Percentiles rank a stretch among this genome's conserved stretches.
Conservation (phyloP, 2,797 vertebrate species). For the Philypnodon macrostomus region DNA sequence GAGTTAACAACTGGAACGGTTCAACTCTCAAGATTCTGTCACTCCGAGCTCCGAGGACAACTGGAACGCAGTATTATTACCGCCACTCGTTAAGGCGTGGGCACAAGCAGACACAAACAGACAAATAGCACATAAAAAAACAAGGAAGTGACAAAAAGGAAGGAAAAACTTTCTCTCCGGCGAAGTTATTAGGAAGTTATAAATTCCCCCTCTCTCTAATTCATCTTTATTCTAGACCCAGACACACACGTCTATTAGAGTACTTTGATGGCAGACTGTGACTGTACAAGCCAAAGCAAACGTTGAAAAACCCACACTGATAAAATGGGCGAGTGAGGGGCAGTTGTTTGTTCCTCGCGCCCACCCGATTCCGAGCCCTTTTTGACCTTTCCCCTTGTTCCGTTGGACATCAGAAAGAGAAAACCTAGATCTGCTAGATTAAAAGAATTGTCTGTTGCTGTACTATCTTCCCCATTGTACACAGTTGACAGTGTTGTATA, state of each 20-base stretch:
- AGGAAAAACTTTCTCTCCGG: slow-evolving; percentile 36
- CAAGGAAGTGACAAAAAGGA: slow-evolving; percentile 6
- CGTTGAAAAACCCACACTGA: slow-evolving; percentile 55
- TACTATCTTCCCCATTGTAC: slow-evolving; percentile 51
- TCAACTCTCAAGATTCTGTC: too few relatives aligned
- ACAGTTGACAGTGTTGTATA: slow-evolving; percentile 17
- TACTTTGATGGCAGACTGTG: slow-evolving; percentile 57
- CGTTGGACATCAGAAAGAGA: slow-evolving; percentile 60
- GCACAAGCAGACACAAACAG: slow-evolving; percentile 12
- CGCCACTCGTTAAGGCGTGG: not conserved
- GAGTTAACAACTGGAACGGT: too few relatives aligned
- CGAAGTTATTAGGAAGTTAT: slow-evolving; percentile 45
- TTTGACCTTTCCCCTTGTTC: slow-evolving; percentile 61
- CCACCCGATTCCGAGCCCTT: slow-evolving; percentile 54
- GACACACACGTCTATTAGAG: slow-evolving; percentile 43
- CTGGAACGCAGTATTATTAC: too few relatives aligned
- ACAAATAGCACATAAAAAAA: slow-evolving; percentile 16
- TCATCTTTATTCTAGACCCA: slow-evolving; percentile 24
- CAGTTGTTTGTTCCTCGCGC: slow-evolving; percentile 68
- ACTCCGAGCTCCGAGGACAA: too few relatives aligned
- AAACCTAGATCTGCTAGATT: slow-evolving; percentile 59
- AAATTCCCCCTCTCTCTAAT: slow-evolving; percentile 13
- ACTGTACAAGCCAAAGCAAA: slow-evolving; percentile 51
- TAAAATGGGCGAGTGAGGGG: slow-evolving; percentile 37
- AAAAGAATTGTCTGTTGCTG: slow-evolving; percentile 57